Conservation (phyloP, 37 sponge, comb jelly and placozoan genomes). For the Hormiphora californensis region DNA sequence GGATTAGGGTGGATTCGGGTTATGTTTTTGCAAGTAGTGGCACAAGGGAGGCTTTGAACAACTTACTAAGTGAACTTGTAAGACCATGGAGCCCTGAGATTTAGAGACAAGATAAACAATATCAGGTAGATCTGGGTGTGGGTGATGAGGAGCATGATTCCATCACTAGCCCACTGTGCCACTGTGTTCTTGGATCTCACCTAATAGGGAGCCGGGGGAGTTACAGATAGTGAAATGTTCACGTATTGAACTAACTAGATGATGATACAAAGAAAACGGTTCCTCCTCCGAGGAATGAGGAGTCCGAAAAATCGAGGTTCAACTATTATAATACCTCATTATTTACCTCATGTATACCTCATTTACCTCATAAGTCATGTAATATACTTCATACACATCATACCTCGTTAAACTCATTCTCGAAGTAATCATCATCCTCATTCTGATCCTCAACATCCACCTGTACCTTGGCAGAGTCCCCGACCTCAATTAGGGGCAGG, state of each 20-base stretch:
- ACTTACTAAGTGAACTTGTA: slow-evolving; percentile 42
- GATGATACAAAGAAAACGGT: too few species aligned
- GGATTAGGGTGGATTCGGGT: too few species aligned
- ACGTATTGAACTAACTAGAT: too few species aligned
- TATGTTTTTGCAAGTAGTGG: too few species aligned
- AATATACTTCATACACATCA: not conserved
- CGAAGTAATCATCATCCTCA: slow-evolving; percentile 16
- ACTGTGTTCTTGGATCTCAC: not conserved
- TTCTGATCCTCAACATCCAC: slow-evolving; percentile 13
- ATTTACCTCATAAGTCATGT: too few species aligned
- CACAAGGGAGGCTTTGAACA: too few species aligned
- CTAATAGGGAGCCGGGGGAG: not conserved
- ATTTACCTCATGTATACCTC: too few species aligned
- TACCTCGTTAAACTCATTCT: slow-evolving; percentile 13
- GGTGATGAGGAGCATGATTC: not conserved
- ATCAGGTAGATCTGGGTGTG: slow-evolving; percentile 8
- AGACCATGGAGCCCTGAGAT: slow-evolving; percentile 27
- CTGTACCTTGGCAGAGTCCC: not conserved
- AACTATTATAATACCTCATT: too few species aligned
- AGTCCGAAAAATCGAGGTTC: too few species aligned
- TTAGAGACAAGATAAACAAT: slow-evolving; percentile 26
- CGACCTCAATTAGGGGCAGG: slow-evolving; percentile 22
- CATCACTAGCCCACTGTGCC: slow-evolving; percentile 5
- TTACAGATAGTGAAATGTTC: not conserved
- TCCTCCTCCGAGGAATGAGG: too few species aligned